These are phyloP conservation scores for Eudyptes chrysolophus DNA, from an alignment of 2,113 vertebrate genomes.

Conservation along the genomic window DNA sequence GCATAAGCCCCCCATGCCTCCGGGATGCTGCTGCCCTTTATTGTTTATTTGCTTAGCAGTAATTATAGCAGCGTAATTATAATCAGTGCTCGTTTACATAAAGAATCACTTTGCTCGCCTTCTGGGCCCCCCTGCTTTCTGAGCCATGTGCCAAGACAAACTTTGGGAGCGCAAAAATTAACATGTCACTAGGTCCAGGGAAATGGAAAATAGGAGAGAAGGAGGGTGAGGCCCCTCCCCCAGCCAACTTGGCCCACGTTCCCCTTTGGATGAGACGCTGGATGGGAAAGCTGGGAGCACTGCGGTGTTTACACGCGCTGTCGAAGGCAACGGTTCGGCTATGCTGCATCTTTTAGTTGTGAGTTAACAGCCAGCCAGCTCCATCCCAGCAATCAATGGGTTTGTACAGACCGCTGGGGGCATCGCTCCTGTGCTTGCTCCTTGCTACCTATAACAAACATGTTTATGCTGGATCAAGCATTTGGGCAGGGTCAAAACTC, in stretches of 20 bases:
- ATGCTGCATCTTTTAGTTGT: accelerated
- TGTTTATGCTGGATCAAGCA: accelerated
- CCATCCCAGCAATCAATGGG: background rate
- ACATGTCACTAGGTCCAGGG: background rate
- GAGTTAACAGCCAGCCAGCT: background rate
- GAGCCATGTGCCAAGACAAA: slow-evolving; percentile 14
- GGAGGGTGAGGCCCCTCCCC: background rate
- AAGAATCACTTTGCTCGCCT: background rate
- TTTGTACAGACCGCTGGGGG: accelerated
- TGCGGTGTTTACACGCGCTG: accelerated
- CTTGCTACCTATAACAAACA: accelerated
- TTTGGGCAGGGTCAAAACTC: background rate
- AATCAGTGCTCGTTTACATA: background rate
- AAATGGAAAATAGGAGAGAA: background rate
- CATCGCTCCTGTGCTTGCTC: accelerated
- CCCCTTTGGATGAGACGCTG: accelerated
- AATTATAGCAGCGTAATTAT: slow-evolving; percentile 39
- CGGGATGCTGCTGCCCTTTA: background rate
- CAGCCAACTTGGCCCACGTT: accelerated
- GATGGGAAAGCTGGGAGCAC: background rate
- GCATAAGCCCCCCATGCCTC: background rate
- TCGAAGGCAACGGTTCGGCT: background rate
- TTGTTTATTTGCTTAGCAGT: slow-evolving; percentile 30
- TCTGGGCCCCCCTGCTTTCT: background rate
- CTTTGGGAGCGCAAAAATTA: background rate